Conservation (phyloP, 2,888 invertebrate genomes). For the Drosophila anceps region DNA sequence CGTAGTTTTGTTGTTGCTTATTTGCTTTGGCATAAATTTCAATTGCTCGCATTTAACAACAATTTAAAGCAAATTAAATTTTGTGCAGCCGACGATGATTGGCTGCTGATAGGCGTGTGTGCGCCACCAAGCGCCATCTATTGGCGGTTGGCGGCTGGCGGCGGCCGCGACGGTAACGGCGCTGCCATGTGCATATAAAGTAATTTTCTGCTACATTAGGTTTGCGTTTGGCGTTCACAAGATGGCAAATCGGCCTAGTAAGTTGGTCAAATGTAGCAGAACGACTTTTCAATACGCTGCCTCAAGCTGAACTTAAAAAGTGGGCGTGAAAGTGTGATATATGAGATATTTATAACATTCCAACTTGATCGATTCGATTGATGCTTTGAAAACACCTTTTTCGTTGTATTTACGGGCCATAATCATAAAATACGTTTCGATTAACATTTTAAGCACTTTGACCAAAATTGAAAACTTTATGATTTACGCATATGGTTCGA, state of each 20-base stretch:
- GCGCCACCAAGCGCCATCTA: constrained; percentile 58
- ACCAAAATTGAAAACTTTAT: constrained; percentile 18
- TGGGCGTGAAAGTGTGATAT: constrained; percentile 22
- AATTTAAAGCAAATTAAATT: constrained; percentile 81
- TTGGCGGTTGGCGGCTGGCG: constrained; percentile 46
- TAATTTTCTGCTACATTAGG: constrained; percentile 81
- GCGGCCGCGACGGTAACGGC: constrained; percentile 31
- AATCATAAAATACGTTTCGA: constrained; percentile 25
- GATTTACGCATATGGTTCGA: background rate
- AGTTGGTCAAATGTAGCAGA: constrained; percentile 5
- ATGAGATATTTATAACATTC: constrained; percentile 4
- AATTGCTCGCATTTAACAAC: constrained; percentile 81
- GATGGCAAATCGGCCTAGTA: constrained; percentile 40
- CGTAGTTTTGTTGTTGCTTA: constrained; percentile 49
- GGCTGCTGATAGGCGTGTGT: constrained; percentile 73
- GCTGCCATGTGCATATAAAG: constrained; percentile 80
- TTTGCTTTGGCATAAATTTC: constrained; percentile 77
- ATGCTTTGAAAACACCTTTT: constrained; percentile 5
- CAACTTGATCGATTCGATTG: constrained; percentile 36
- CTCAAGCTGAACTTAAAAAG: background rate
- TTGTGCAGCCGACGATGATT: constrained; percentile 70
- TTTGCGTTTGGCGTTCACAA: constrained; percentile 44
- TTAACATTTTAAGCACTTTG: constrained; percentile 10
- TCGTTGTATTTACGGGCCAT: constrained; percentile 6
- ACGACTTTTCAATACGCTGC: constrained; percentile 39